Evolutionary conservation across 2,113 vertebrate genomes (phyloP).

Genomic region (Coptodon rendalli): DNA sequence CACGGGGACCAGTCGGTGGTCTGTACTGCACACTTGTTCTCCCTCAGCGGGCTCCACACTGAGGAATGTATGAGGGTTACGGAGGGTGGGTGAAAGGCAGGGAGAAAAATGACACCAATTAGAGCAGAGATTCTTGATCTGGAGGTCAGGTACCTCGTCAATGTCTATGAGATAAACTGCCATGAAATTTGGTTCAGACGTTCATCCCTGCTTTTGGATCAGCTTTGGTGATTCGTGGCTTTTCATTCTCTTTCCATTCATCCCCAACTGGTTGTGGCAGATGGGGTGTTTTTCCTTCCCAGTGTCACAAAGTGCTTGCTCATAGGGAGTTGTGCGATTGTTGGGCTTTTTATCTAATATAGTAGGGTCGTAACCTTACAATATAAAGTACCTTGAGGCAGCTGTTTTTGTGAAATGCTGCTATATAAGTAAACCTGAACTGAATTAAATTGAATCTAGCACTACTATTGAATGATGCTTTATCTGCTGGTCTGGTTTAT

Average conservation of each 20-base stretch:
- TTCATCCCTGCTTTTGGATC: background rate
- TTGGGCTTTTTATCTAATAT: background rate
- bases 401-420: background rate
- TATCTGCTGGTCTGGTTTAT: background rate
- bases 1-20: slow-evolving; percentile 76
- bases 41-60: slow-evolving; percentile 49
- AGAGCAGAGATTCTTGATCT: background rate
- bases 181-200: background rate
- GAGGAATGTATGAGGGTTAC: background rate
- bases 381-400: background rate
- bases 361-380: background rate
- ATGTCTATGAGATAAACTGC: background rate
- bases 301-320: background rate
- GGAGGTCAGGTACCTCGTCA: background rate
- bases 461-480: background rate
- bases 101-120: background rate
- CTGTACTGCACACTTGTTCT: slow-evolving; percentile 56
- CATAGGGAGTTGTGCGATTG: background rate
- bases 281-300: background rate
- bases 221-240: background rate
- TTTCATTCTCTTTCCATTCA: background rate
- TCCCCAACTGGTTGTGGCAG: background rate
- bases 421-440: background rate
- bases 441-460: background rate
- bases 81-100: background rate